Evolutionary conservation across 2,797 vertebrate species (phyloP), one percentile per base, ranked within the genome.

Genomic region (Yasuhikotakia modesta): DNA sequence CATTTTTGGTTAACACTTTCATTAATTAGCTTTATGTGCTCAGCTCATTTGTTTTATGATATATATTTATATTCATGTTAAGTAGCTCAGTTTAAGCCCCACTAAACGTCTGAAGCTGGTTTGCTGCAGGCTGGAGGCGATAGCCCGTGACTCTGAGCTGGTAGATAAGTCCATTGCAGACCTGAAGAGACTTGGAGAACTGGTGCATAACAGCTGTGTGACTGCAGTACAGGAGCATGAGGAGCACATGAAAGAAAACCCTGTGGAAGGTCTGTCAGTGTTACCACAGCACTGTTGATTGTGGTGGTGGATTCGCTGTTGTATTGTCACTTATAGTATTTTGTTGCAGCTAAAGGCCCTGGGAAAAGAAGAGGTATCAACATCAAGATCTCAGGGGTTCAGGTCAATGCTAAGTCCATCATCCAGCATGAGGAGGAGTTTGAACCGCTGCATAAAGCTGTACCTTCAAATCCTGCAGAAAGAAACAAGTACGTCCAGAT

Each of bases 361-460:
- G 97, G 97, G 74, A 99, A 99, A 89, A 94, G 97, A 73, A 88
- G 96, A 88, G 98, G 98, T 58, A 97, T 98, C 43, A 99, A 98
- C 72, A 97, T 99, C 86, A 99, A 99, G 92, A 98, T 99, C 86
- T 98, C 97, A 7, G 97, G 97, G 81, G 98, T 99, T 81, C 97
- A 99, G 85, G 97, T 99, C 89, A 99, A 99, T 0, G 98, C 98
- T 78, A 99, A 98, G 86, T 96, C 98, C 80, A 98, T 99, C 89
- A 94, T 99, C 82, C 97, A 98, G 73, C 97, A 99, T 0, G 96
- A 99, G 86, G 97, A 99, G 66, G 98, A 99, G 84, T 99, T 99
- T 88, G 97, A 96, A 83, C 94, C 98, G 50, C 90, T 99, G 70
- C 95, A 96, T 88, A 98, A 97, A 91, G 93, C 86, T 0, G 94